These are phyloP conservation scores for Lasiurus borealis DNA, from an alignment of 2,113 vertebrate genomes.

Conservation along the genomic window DNA sequence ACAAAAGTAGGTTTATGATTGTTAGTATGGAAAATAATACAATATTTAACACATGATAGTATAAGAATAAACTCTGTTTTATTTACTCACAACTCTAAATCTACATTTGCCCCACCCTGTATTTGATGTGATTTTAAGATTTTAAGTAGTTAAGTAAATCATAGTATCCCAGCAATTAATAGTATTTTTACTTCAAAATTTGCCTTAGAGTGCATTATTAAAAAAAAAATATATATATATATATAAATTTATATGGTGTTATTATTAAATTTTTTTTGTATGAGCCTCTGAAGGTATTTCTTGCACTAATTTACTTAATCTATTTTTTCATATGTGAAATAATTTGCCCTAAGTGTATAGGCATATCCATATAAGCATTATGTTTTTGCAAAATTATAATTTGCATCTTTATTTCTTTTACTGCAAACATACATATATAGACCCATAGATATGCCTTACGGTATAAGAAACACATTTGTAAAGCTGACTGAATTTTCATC, in stretches of 20 bases:
- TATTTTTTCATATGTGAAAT: not conserved
- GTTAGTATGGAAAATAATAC: not conserved
- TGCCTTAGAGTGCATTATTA: not conserved
- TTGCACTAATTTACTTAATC: constrained; percentile 31
- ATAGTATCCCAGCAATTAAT: not conserved
- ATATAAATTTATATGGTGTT: not conserved
- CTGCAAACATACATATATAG: not conserved
- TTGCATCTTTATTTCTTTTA: constrained; percentile 25
- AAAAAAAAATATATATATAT: not conserved
- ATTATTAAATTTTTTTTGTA: not conserved
- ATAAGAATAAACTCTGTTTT: not conserved
- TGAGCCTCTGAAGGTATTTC: not conserved
- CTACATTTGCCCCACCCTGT: not conserved
- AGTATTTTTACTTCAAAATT: not conserved
- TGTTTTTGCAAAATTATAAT: not conserved
- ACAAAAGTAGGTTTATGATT: not conserved
- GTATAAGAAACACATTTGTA: not conserved
- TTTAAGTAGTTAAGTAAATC: not conserved
- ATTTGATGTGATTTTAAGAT: not conserved
- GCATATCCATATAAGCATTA: not conserved
- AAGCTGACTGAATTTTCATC: constrained; percentile 41
- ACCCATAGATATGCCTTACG: not conserved
- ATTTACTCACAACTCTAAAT: not conserved
- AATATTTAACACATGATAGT: too few species aligned
- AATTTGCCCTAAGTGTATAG: not conserved